Evolutionary conservation across 2,797 vertebrate species (phyloP), one percentile per base, ranked within the genome.

Genomic region (Nothura maculosa): DNA sequence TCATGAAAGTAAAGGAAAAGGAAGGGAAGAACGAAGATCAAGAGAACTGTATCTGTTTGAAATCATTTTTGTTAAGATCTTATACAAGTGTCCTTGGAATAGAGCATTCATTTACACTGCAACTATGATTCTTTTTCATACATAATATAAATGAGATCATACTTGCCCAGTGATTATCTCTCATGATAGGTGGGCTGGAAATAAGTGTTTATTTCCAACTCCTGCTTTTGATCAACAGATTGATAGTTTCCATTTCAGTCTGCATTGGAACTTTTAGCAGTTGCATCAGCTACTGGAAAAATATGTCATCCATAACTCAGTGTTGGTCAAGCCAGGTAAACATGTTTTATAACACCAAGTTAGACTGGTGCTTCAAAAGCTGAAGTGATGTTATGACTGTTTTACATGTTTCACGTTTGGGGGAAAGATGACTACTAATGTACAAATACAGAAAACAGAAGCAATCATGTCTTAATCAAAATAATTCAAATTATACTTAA

Each of bases 401-500:
- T 91, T 40, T 40, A 78, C 10, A 66, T 34, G 83, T 6, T 81
- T 87, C 50, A 67, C 10, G 7, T 34, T 89, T 93, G 58, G 82
- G 54, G 89, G 81, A 93, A 73, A 73, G 50, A 95, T 36, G 54
- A 54, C 27, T 79, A 70, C 17, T 79, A 81, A n/a, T 77, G 5
- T 64, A 93, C 25, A 4, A 92, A 93, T 50, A 93, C 2, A 84
- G 74, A 94, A 78, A 91, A 66, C 4, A 87, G 68, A 94, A 85
- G 48, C 67, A 90, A 90, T 38, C 38, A 38, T 36, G 58, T 86
- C 93, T 95, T 91, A 92, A 20, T 85, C 5, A 67, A 68, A 85
- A 21, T 14, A 63, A 27, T 67, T 20, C 67, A 12, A 80, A 87
- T 24, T 67, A 64, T 19, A 88, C 43, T 72, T 81, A 63, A 89